Conservation (phyloP, 2,113 vertebrate genomes). For the Microcebus ravelobensis region DNA sequence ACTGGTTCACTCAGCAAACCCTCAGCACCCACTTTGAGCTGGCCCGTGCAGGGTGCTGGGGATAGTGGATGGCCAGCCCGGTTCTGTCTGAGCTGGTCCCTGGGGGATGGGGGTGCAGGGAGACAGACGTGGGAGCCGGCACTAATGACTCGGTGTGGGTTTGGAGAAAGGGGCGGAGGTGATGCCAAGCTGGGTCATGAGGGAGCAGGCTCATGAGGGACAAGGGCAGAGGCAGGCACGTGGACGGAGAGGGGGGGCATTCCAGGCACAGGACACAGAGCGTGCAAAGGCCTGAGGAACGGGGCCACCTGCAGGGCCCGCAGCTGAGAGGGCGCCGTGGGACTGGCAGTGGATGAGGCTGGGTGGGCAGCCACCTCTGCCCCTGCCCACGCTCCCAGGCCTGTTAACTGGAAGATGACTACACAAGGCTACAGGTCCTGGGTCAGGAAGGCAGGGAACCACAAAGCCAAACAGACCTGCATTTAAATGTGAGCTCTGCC, state of each 20-base stretch:
- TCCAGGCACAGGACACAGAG: neutral
- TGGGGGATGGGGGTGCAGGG: rapidly evolving
- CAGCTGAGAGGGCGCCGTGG: neutral
- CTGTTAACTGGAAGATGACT: neutral
- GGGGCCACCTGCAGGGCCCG: neutral
- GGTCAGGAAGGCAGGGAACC: neutral
- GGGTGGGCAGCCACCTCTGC: neutral
- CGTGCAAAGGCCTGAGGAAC: neutral
- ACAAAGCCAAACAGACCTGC: neutral
- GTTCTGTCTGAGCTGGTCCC: neutral
- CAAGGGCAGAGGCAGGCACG: neutral
- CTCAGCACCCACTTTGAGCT: neutral
- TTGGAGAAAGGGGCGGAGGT: neutral
- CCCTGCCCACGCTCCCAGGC: neutral
- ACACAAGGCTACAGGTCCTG: neutral
- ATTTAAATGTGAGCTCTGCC: neutral
- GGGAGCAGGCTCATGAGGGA: neutral
- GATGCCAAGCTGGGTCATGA: neutral
- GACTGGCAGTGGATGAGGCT: rapidly evolving
- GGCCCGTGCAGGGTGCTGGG: neutral
- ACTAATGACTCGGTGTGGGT: neutral
- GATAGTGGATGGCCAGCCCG: neutral
- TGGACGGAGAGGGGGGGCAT: neutral
- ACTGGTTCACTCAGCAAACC: neutral
- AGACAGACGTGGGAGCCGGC: rapidly evolving